Evolutionary conservation across 2,888 invertebrate genomes (phyloP), one percentile per base, ranked within the genome.

Genomic region (Dicyrtoma fusca): DNA sequence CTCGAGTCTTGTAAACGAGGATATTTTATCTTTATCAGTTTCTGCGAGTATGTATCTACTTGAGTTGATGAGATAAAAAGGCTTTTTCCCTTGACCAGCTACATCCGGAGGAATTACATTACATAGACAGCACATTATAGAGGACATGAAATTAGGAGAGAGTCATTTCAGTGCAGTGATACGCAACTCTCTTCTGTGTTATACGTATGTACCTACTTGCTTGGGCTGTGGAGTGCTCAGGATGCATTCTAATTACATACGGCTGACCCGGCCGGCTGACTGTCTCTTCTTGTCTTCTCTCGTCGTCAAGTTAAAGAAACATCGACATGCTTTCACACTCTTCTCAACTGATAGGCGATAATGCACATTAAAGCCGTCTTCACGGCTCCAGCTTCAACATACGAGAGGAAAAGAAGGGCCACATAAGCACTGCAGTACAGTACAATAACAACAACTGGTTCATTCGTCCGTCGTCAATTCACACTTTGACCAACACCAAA

Each of bases 261-360:
- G 34, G 53, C 17, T 53, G 53, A 53, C 53, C 53, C 53, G 34
- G 34, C 34, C 34, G 34, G 34, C 34, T 8, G 34, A 34, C 34
- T 34, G 34, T 34, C 34, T 34, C n/a, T 34, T 34, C 34, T 49
- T 49, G 49, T 49, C 49, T 49, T 17, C 4, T n/a, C 14, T 21
- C 14, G 5, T 55, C 13, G 21, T 21, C 5, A 10, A 5, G 51
- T 51, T 17, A 21, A 51, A 19, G 51, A 34, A 34, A 44, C 61
- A 61, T 61, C 26, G 61, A 61, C 61, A 61, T 61, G 61, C 61
- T 61, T 61, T 61, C 61, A 34, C 61, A 61, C 61, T 61, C 61
- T 61, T 61, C 55, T 55, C 21, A 17, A 53, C 21, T 17, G 53
- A 53, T 53, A 53, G 10, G 53, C 53, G 53, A 53, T 53, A 53